These are phyloP conservation scores for Neosilurus hyrtlii DNA, from an alignment of 2,797 vertebrate genomes.

Conservation along the genomic window DNA sequence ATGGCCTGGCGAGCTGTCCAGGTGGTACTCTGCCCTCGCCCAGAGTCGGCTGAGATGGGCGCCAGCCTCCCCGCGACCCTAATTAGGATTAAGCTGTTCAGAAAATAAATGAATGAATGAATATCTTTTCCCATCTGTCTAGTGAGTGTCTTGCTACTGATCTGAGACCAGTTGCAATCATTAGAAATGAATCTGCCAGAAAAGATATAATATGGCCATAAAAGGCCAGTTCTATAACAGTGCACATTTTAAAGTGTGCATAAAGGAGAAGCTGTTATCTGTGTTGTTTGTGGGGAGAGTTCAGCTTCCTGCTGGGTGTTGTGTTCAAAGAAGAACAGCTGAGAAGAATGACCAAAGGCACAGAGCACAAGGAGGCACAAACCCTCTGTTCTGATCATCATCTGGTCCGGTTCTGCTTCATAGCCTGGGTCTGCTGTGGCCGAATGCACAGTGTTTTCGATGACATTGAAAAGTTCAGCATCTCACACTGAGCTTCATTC, in stretches of 20 bases:
- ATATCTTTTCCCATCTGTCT: conserved; percentile 14
- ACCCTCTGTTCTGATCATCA: conserved; percentile 29
- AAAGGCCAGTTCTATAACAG: conserved; percentile 32
- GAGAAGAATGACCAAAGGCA: conserved; percentile 16
- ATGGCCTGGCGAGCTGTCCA: too few species aligned
- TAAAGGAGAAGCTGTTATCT: conserved; percentile 23
- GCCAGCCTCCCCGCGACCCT: too few species aligned
- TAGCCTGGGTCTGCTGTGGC: conserved; percentile 18
- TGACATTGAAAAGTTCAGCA: conserved; percentile 23
- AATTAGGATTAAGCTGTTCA: too few species aligned
- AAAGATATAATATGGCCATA: conserved; percentile 36
- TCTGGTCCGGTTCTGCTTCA: conserved; percentile 21
- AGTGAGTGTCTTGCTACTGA: conserved; percentile 27
- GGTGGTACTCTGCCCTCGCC: too few species aligned
- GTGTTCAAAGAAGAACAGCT: conserved; percentile 19
- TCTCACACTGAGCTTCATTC: not conserved
- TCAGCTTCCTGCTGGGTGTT: conserved; percentile 27
- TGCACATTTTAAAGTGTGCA: conserved; percentile 18
- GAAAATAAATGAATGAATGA: too few species aligned
- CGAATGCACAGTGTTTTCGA: not conserved
- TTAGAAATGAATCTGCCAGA: conserved; percentile 44
- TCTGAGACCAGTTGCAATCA: conserved; percentile 32
- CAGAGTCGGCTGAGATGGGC: too few species aligned
- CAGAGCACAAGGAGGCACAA: conserved; percentile 10
- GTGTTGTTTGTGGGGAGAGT: not conserved